Base-by-base conservation (phyloP, 2,113 vertebrate genomes). In the Protomyctophum bolini region DNA sequence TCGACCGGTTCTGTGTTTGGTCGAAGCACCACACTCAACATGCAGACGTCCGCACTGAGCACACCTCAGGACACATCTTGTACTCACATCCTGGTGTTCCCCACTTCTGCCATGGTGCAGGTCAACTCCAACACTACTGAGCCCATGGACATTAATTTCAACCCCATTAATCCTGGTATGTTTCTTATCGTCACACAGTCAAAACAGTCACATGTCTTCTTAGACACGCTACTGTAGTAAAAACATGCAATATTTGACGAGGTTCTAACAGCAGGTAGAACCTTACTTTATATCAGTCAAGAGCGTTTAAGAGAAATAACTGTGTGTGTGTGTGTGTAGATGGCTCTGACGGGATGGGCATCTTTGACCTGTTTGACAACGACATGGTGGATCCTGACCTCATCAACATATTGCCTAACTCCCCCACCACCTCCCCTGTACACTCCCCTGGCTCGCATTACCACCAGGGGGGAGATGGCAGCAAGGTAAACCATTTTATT, bases 41-140 rank as follows among this genome's bases (percentile, higher is more conserved):
- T 97, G 95, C 97, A 99, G 81, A 98, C 97, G 0, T 97, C 97
- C 0, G 97, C 98, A 90, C 93, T 99, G 80, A 98, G 95, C 79
- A 99, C 97, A 7, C 97, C 97, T 21, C 96, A 98, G 89, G 97
- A 99, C 88, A 99, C 96, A 0, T 99, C 97, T 4, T 99, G 97
- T 91, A 98, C 97, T 57, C 97, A 99, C 64, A 98, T 99, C 69
- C 93, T 99, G 57, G 97, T 99, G 86, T 99, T 99, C 71, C 97
- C 97, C 86, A 99, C 97, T 0, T 99, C 97, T 29, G 97, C 97
- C 4, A 95, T 95, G 68, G 96, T 98, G 83, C 96, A 98, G 91
- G 96, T 98, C 89, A 96, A 96, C 75, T 96, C 94, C 14, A 96
- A 95, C 10, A 95, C 95, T 74, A 90, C 95, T 52, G 97, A 98